Evolutionary conservation across 2,888 invertebrate genomes (phyloP), one percentile per base, ranked within the genome.

Genomic region (Eupithecia centaureata): DNA sequence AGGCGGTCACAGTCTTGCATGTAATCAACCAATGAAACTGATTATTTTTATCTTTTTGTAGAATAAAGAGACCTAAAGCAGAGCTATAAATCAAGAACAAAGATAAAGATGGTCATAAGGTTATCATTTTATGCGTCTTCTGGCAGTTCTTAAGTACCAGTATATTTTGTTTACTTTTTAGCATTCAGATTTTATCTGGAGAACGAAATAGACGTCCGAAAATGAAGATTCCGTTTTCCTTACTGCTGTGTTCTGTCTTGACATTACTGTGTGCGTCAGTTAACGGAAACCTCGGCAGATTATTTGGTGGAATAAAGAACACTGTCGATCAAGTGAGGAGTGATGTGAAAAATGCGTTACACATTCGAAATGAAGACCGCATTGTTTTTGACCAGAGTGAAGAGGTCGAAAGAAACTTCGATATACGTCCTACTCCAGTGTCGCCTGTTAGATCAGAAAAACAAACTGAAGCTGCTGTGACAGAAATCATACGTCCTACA

Each of bases 191-290:
- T 76, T 75, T 74, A 77, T 73, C 68, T 52, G 71, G 63, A 69
- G 72, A 73, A 67, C 63, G 65, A 68, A 70, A 69, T 74, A 75
- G 69, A 62, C 63, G 64, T 67, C 18, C 38, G 66, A 54, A 80
- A 72, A 89, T 88, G 86, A 87, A 84, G 70, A 57, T 79, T 27
- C 76, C 61, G 30, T 65, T 75, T 68, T 72, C 77, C 63, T 63
- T 86, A 61, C 69, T 80, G 47, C 79, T 80, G 67, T 85, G 77
- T 76, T 66, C 77, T 61, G 73, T 82, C 71, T 63, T 85, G 38
- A 70, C 68, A 42, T 67, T 81, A 15, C 77, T 63, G 47, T 67
- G 64, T 75, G 64, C 73, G 27, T 65, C 73, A 59, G 81, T 76
- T n/a, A 73, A 80, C 66, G 87, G 82, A 42, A 77, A 82, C 12